A percentile compares a stretch with the other conserved stretches of the same genome.
Conservation (phyloP, 2,888 invertebrate genomes). For the Allygus modestus region DNA sequence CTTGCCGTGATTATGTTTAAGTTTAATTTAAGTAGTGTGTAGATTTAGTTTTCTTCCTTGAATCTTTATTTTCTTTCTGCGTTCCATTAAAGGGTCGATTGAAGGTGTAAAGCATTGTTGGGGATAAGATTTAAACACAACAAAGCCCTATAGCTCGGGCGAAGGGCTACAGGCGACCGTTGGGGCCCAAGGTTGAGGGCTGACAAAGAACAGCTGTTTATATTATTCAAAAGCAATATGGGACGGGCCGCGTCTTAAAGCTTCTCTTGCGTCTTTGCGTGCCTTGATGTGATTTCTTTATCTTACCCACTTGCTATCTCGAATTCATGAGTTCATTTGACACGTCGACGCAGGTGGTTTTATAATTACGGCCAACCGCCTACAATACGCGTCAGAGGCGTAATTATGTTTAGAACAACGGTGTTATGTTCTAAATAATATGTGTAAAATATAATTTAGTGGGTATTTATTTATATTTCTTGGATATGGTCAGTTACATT, state of each 20-base stretch:
- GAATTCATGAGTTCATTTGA: conserved; percentile 45
- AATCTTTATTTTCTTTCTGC: neutral
- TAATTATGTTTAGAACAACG: neutral
- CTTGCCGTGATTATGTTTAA: too few relatives aligned
- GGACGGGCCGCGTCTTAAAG: conserved; percentile 32
- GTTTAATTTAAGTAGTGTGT: neutral
- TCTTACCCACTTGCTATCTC: conserved; percentile 28
- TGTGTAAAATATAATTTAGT: too few relatives aligned
- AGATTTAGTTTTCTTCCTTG: neutral
- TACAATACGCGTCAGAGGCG: neutral
- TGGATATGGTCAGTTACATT: too few relatives aligned
- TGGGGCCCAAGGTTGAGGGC: neutral
- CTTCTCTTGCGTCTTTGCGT: conserved; percentile 46
- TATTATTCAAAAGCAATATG: conserved; percentile 60
- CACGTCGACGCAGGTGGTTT: conserved; percentile 11
- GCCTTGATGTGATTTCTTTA: conserved; percentile 48
- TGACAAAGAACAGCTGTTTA: conserved; percentile 57
- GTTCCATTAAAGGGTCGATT: neutral
- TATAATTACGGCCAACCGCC: neutral
- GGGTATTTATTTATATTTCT: too few relatives aligned
- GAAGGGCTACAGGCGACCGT: conserved; percentile 35
- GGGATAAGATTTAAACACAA: conserved; percentile 2
- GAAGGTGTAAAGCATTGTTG: neutral
- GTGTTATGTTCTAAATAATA: too few relatives aligned
- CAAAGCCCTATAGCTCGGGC: neutral